Percentiles rank a stretch among this genome's conserved stretches.
Conservation (phyloP, 2,888 invertebrate genomes). For the Polydesmus complanatus region DNA sequence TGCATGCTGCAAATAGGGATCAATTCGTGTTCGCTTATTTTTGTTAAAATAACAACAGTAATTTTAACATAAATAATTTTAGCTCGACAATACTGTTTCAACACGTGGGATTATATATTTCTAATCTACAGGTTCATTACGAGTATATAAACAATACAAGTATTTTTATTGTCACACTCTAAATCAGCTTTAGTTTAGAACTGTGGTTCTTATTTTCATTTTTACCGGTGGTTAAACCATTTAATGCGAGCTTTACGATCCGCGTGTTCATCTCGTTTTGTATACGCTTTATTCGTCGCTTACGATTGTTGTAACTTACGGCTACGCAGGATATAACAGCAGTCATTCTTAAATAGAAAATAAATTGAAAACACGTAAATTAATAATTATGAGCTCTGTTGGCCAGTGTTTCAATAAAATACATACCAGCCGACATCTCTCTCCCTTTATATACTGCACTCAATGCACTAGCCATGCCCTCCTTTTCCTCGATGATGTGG, state of each 20-base stretch:
- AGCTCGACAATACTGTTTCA: no score
- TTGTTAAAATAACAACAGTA: no score
- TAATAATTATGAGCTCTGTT: neutral
- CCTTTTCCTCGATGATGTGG: neutral
- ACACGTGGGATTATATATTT: no score
- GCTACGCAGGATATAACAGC: neutral
- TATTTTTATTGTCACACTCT: no score
- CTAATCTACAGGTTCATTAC: no score
- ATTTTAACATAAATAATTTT: no score
- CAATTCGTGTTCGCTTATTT: no score
- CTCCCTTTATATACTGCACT: neutral
- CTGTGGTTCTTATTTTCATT: neutral
- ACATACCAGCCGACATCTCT: no score
- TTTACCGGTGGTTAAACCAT: constrained; percentile 8
- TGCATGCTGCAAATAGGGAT: no score
- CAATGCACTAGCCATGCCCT: neutral
- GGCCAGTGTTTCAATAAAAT: no score
- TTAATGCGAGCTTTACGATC: constrained; percentile 5
- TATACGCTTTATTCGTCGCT: neutral
- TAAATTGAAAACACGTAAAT: no score
- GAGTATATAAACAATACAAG: no score
- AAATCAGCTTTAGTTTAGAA: neutral
- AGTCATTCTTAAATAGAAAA: neutral
- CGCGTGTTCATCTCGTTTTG: neutral
- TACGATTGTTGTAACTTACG: neutral